Evolutionary conservation across 1,140 invertebrate species (phyloP).

Genomic region (Drosophila santomea): DNA sequence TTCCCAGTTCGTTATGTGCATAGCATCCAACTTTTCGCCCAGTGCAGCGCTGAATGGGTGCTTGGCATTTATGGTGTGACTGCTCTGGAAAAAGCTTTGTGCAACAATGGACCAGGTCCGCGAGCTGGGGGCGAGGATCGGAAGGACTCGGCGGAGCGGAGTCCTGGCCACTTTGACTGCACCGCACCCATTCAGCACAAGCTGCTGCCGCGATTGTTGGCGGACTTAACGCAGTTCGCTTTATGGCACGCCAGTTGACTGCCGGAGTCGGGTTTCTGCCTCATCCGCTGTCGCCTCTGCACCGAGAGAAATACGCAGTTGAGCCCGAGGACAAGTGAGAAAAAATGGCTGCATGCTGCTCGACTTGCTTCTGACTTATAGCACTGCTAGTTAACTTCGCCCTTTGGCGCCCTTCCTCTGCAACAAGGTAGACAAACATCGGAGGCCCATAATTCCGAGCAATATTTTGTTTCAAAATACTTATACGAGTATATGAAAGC

Average conservation of each 20-base stretch:
- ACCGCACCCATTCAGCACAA: constrained; percentile 26
- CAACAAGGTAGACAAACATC: too few species aligned
- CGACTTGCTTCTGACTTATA: too few species aligned
- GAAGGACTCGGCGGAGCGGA: neutral
- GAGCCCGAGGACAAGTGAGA: too few species aligned
- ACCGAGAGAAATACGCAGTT: neutral
- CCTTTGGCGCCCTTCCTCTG: too few species aligned
- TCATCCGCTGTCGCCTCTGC: neutral
- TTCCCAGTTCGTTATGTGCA: too few species aligned
- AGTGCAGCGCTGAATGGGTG: constrained; percentile 46
- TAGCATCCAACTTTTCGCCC: neutral
- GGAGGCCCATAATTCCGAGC: too few species aligned
- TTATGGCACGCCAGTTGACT: constrained; percentile 61
- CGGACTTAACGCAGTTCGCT: constrained; percentile 68
- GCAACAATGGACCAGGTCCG: constrained; percentile 46
- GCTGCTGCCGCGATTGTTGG: constrained; percentile 56
- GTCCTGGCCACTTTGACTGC: constrained; percentile 41
- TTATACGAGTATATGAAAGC: too few species aligned
- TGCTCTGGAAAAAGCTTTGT: constrained; percentile 58
- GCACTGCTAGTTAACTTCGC: too few species aligned
- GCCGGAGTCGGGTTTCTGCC: constrained; percentile 36
- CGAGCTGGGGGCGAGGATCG: neutral
- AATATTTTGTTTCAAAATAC: too few species aligned
- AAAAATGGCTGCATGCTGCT: too few species aligned
- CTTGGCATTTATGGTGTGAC: constrained; percentile 72